Evolutionary conservation across 1,140 invertebrate species (phyloP).

Genomic region (Orchestia grillus): DNA sequence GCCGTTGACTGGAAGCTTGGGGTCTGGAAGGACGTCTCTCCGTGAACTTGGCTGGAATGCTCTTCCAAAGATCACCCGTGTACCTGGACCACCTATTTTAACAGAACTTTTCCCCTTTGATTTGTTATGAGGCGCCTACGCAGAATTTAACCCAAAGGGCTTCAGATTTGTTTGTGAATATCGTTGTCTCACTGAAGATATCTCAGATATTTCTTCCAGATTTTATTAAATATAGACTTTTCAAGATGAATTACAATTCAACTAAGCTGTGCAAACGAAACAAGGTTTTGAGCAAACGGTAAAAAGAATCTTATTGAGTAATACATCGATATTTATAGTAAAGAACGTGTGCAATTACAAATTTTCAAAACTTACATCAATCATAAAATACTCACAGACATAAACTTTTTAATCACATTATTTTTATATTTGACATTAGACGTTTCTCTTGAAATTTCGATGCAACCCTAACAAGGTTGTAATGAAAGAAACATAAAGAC

Average conservation of each 20-base stretch:
- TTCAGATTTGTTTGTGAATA: background rate
- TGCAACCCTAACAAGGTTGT: background rate
- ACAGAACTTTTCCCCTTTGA: background rate
- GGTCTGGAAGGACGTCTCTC: background rate
- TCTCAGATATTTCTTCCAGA: background rate
- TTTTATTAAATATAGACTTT: background rate
- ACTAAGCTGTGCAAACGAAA: too few species aligned
- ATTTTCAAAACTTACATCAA: too few species aligned
- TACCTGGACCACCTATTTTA: background rate
- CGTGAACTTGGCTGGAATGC: background rate
- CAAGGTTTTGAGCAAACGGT: too few species aligned
- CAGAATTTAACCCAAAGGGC: background rate
- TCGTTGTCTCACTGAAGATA: background rate
- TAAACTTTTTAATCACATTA: background rate
- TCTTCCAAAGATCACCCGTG: background rate
- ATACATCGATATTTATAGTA: too few species aligned
- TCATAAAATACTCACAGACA: background rate
- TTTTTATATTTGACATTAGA: background rate
- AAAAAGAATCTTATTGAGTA: too few species aligned
- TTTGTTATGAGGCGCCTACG: background rate
- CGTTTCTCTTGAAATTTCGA: background rate
- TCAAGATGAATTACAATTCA: background rate
- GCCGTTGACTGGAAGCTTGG: background rate
- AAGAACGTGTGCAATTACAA: too few species aligned
- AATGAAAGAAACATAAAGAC: background rate